Evolutionary conservation across 2,797 vertebrate genomes (phyloP).

Genomic region (Spizella passerina): DNA sequence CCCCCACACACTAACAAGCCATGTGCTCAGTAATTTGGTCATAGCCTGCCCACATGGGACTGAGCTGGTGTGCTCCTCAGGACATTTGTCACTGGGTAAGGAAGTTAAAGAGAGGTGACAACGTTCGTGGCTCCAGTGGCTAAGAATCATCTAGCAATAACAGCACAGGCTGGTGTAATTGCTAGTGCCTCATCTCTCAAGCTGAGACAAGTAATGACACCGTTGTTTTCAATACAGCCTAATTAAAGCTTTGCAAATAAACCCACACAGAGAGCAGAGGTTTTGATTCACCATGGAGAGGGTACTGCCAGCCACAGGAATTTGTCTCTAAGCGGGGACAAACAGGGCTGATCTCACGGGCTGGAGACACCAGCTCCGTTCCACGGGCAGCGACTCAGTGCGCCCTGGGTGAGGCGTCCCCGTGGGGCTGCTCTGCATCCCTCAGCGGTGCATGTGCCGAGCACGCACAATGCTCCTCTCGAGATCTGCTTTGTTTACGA

Average conservation of each 20-base stretch:
- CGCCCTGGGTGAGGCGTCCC: background rate
- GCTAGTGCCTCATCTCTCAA: background rate
- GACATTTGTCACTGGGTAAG: background rate
- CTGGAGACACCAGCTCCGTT: accelerated
- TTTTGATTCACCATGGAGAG: background rate
- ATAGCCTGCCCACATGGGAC: background rate
- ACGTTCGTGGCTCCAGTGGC: background rate
- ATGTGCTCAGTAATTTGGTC: background rate
- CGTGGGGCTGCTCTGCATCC: background rate
- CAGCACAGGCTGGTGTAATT: background rate
- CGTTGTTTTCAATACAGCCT: background rate
- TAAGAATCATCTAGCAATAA: background rate
- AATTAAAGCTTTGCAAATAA: background rate
- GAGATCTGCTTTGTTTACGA: background rate
- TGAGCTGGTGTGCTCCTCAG: background rate
- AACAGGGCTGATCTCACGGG: background rate
- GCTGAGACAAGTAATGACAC: background rate
- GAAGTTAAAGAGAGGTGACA: background rate
- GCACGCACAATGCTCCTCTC: background rate
- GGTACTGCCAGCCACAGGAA: background rate
- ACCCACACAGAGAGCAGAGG: background rate
- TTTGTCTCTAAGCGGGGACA: background rate
- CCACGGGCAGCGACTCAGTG: accelerated
- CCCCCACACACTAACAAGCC: background rate
- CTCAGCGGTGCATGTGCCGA: accelerated